Evolutionary conservation across 2,113 vertebrate species (phyloP), one percentile per base, ranked within the genome.

Genomic region (Dermatemys mawii): DNA sequence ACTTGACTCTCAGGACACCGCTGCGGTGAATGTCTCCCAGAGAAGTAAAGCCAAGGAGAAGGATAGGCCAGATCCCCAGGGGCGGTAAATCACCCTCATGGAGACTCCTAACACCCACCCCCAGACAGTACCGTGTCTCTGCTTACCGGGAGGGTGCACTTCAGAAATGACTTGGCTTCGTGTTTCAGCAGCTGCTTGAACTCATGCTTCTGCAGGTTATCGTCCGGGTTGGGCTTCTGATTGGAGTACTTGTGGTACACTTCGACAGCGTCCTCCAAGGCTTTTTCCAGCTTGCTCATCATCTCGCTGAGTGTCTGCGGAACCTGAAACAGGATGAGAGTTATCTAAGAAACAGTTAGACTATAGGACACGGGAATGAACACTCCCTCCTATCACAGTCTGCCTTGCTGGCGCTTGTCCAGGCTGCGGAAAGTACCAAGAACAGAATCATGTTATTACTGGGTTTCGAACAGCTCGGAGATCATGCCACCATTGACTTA

Each of bases 221-320:
- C 96, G 1, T 94, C 91, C 0, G 21, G 3, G 76, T 2, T 27
- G 91, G 94, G 0, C 0, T 0, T 63, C 14, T 1, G 75, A 0
- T n/a, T 0, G 3, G 94, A 75, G 0, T 95, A 89, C 24, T 35
- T 35, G 73, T 97, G 97, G 93, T 94, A 97, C 32, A 94, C 0
- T 3, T 94, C 82, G 84, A 94, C 1, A 1, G 0, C 0, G 0
- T 81, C 57, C 1, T 96, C 80, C 93, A 97, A 7, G 12, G 91
- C 54, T 0, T 92, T 87, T 49, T 97, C 94, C 85, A 96, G 55
- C 54, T 93, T 8, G 0, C 87, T 92, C 57, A 94, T 95, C 95
- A 94, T 96, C 78, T 75, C 54, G 70, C 81, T 32, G 54, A 19
- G 11, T 22, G 29, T 90, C 21, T 17, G 21, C 38, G 89, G 9